Percentiles rank a stretch among this genome's conserved stretches.
Conservation (phyloP, 2,797 vertebrate genomes). For the Enteromius viviparus region DNA sequence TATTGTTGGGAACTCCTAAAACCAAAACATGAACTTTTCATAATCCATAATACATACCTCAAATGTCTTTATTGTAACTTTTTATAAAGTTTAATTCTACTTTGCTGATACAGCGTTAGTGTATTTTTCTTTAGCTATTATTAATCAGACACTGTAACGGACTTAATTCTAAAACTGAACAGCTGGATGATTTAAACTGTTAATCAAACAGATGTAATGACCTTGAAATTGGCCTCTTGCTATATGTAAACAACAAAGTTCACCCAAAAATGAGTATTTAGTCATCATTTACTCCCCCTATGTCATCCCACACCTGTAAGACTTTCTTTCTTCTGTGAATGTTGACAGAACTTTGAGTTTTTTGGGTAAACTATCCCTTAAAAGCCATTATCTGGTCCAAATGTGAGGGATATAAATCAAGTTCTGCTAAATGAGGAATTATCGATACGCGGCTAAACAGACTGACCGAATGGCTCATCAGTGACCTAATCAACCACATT, state of each 20-base stretch:
- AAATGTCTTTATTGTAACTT: neutral
- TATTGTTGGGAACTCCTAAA: no score
- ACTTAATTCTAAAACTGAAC: neutral
- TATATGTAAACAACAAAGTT: neutral
- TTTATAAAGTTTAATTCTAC: neutral
- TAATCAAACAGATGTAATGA: neutral
- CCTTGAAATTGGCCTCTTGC: neutral
- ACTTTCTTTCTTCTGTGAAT: neutral
- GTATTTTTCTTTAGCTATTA: neutral
- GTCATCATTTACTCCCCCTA: neutral
- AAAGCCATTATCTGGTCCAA: neutral
- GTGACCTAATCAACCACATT: constrained; percentile 55
- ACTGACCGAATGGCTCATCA: constrained; percentile 60
- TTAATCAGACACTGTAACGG: neutral
- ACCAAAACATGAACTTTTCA: no score
- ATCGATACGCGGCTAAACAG: constrained; percentile 41
- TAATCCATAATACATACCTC: no score
- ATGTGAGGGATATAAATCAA: constrained; percentile 56
- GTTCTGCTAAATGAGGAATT: constrained; percentile 50
- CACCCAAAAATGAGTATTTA: neutral
- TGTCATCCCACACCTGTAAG: neutral
- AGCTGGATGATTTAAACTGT: neutral
- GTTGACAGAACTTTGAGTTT: neutral
- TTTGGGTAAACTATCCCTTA: neutral
- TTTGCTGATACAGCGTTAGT: neutral